Evolutionary conservation across 2,113 vertebrate genomes (phyloP).

Genomic region (Opisthocomus hoazin): DNA sequence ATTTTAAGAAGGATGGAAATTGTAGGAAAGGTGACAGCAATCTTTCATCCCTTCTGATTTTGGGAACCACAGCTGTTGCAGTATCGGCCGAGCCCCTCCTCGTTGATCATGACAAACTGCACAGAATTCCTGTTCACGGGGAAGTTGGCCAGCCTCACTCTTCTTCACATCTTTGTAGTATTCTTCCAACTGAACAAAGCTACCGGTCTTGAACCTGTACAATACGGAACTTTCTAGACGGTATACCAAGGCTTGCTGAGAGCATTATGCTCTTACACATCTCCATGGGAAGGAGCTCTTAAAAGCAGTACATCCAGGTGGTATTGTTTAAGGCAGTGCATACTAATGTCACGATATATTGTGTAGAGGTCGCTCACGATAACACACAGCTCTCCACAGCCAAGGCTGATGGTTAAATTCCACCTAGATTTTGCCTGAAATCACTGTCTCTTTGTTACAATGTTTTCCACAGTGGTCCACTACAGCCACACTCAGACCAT

Average conservation of each 20-base stretch:
- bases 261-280: accelerated
- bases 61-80: background rate
- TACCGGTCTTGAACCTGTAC: background rate
- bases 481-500: background rate
- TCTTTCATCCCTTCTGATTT: background rate
- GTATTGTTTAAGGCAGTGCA: background rate
- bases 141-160: background rate
- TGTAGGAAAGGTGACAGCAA: background rate
- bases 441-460: background rate
- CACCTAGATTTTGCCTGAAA: background rate
- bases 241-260: background rate
- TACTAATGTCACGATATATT: background rate
- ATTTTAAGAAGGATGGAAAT: background rate
- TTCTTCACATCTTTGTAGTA: background rate
- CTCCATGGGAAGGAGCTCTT: background rate
- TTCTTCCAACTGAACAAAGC: background rate
- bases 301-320: background rate
- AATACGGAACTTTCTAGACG: background rate
- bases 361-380: accelerated
- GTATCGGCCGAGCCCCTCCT: accelerated
- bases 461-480: background rate
- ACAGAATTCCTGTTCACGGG: background rate
- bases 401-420: background rate
- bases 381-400: background rate
- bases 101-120: background rate